These are phyloP conservation scores for Ceratothoa steindachneri DNA, from an alignment of 2,888 invertebrate genomes.

Conservation along the genomic window DNA sequence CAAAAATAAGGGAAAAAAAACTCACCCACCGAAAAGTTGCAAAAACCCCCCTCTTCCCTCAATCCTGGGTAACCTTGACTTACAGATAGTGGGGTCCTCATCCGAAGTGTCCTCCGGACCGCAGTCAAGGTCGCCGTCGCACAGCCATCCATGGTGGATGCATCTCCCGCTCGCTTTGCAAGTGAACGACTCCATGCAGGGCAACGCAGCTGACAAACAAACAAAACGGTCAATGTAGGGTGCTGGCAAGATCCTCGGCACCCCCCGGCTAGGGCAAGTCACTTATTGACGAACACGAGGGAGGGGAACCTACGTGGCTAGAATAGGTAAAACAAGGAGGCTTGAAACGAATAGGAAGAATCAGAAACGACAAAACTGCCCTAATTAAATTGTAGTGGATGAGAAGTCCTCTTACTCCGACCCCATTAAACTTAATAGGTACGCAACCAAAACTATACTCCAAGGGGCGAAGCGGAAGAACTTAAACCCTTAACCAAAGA, in stretches of 20 bases:
- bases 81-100: constrained; percentile 65
- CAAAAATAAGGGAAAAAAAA: neutral
- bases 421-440: too few species aligned
- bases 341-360: too few species aligned
- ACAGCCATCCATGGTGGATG: constrained; percentile 66
- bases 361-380: too few species aligned
- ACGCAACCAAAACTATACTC: too few species aligned
- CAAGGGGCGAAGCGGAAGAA: too few species aligned
- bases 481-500: too few species aligned
- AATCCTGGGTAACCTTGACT: constrained; percentile 50
- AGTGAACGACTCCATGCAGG: constrained; percentile 9
- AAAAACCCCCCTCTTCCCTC: constrained; percentile 3
- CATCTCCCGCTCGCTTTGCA: constrained; percentile 61
- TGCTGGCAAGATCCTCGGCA: neutral
- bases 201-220: constrained; percentile 1
- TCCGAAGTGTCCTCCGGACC: constrained; percentile 61
- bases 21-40: too few species aligned
- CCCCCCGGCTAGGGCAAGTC: neutral
- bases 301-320: neutral
- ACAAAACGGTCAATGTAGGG: neutral
- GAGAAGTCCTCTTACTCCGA: too few species aligned
- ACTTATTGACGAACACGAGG: neutral
- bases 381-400: too few species aligned
- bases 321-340: too few species aligned
- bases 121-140: constrained; percentile 77